Percentiles rank a stretch among this genome's conserved stretches.
Evolutionary conservation across 2,888 invertebrate genomes (phyloP).

Genomic region (Nemapogon koenigi): DNA sequence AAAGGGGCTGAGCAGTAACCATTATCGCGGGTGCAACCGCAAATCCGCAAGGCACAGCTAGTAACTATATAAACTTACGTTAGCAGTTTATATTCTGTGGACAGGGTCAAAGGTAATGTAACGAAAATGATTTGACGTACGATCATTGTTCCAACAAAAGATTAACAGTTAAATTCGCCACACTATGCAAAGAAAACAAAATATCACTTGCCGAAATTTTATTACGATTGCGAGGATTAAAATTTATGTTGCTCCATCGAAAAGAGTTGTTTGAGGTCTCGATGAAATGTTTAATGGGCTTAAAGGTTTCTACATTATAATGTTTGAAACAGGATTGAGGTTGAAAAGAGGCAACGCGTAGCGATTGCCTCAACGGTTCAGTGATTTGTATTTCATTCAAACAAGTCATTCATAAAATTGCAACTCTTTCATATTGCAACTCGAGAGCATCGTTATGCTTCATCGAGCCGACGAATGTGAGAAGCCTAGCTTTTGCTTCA

Average conservation of each 20-base stretch:
- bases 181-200: no score
- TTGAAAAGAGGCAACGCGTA: not conserved
- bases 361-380: not conserved
- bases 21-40: no score
- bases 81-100: no score
- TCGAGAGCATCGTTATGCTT: constrained; percentile 40
- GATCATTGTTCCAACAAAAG: no score
- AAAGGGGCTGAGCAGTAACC: no score
- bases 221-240: constrained; percentile 12
- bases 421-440: constrained; percentile 41
- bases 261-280: not conserved
- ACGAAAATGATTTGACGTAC: no score
- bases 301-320: not conserved
- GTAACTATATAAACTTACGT: no score
- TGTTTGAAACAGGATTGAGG: constrained; percentile 4
- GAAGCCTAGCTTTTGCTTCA: no score
- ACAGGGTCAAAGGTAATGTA: no score
- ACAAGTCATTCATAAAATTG: constrained; percentile 62
- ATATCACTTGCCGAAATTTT: constrained; percentile 12
- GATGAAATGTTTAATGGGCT: not conserved
- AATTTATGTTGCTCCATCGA: no score
- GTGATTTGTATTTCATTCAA: constrained; percentile 54
- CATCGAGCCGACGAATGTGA: constrained; percentile 36
- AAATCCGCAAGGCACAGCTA: no score
- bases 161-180: no score